Evolutionary conservation across 1,140 invertebrate genomes (phyloP).

Genomic region (Lasioglossum albipes): DNA sequence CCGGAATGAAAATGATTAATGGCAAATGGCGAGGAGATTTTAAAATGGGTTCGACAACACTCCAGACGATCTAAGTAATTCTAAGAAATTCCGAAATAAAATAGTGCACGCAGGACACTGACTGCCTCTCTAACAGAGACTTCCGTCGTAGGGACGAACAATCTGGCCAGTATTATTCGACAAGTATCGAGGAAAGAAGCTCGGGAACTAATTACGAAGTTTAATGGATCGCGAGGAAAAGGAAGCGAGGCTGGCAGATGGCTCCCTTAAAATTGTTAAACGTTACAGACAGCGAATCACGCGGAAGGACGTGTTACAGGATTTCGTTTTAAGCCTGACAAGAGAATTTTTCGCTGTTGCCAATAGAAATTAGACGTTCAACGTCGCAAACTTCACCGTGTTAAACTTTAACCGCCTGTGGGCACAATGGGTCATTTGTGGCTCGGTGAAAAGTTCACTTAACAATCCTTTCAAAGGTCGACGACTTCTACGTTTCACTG

Average conservation of each 20-base stretch:
- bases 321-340: neutral
- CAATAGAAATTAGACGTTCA: neutral
- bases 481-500: too few species aligned
- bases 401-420: too few species aligned
- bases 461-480: too few species aligned
- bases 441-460: too few species aligned
- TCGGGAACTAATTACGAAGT: slow-evolving; percentile 45
- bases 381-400: too few species aligned
- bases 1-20: slow-evolving; percentile 45
- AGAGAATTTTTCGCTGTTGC: too few species aligned
- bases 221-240: slow-evolving; percentile 37
- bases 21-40: slow-evolving; percentile 20
- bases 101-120: slow-evolving; percentile 8
- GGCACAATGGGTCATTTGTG: too few species aligned
- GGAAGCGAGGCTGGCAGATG: neutral
- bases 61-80: slow-evolving; percentile 17
- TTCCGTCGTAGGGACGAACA: neutral
- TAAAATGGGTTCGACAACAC: slow-evolving; percentile 32
- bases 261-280: slow-evolving; percentile 24
- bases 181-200: slow-evolving; percentile 21
- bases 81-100: slow-evolving; percentile 33
- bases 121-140: neutral
- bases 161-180: neutral
- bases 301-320: neutral
- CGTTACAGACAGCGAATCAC: slow-evolving; percentile 1